Evolutionary conservation across 2,888 invertebrate species (phyloP).

Genomic region (Drosophila aldrichi): DNA sequence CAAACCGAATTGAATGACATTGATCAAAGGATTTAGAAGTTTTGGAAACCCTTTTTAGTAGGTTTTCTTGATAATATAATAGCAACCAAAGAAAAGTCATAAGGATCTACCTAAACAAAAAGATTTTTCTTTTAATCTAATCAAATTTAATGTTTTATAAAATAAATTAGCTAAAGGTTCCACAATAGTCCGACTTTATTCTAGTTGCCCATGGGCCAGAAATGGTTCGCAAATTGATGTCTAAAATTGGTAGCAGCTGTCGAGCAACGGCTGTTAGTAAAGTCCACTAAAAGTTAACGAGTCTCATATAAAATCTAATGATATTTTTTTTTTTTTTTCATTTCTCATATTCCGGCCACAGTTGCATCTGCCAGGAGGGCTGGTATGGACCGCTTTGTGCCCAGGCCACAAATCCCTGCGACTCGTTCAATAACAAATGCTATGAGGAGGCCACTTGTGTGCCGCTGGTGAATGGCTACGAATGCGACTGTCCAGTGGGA

Average conservation of each 20-base stretch:
- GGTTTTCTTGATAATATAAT: too few species aligned
- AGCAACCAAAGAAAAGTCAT: background rate
- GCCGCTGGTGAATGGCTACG: conserved; percentile 88
- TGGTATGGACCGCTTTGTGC: conserved; percentile 92
- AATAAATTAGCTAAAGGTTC: too few species aligned
- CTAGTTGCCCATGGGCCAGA: background rate
- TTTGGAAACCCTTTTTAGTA: too few species aligned
- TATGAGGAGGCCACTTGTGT: conserved; percentile 89
- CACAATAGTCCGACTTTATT: too few species aligned
- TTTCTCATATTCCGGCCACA: conserved; percentile 71
- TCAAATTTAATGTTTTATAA: background rate
- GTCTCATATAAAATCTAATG: background rate
- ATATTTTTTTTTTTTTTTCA: too few species aligned
- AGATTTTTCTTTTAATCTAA: too few species aligned
- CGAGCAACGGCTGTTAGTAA: conserved; percentile 24
- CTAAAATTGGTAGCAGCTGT: conserved; percentile 3
- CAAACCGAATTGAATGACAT: too few species aligned
- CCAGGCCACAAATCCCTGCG: conserved; percentile 89
- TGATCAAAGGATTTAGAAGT: too few species aligned
- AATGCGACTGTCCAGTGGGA: conserved; percentile 92
- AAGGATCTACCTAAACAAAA: background rate
- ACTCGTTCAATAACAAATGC: conserved; percentile 88
- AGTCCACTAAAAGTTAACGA: conserved; percentile 37
- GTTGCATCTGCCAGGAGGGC: conserved; percentile 92
- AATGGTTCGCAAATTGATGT: too few species aligned